Base-by-base conservation (phyloP, 2,888 invertebrate species). In the Chloroclystis v-ata region DNA sequence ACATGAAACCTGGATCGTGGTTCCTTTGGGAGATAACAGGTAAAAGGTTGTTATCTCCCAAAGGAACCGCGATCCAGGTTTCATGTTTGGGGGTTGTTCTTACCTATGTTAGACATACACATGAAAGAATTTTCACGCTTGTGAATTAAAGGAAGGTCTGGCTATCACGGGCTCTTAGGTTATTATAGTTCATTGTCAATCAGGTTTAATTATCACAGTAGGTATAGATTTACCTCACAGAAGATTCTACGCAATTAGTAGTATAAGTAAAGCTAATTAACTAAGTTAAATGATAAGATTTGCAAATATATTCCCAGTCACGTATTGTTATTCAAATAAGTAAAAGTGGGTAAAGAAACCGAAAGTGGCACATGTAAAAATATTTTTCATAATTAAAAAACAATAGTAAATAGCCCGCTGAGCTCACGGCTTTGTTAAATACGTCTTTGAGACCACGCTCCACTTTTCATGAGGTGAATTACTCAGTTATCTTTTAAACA, bases 281-380 rank as follows among this genome's bases (percentile, higher is more conserved):
- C n/a, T n/a, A n/a, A n/a, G n/a, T n/a, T n/a, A n/a, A 33, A 9
- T 6, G 14, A 14, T n/a, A 32, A 32, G 9, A 33, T 16, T 13
- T 14, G 32, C 32, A 33, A 33, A 33, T 33, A 33, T 20, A 5
- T 20, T 4, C 20, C 20, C 20, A 20, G n/a, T 33, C 32, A 9
- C n/a, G n/a, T n/a, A n/a, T 33, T 33, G 32, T 33, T 16, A 33
- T 33, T 33, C 32, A 33, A 14, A 33, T 33, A 14, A 32, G 4
- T 10, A 16, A 33, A 33, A 33, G 6, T 33, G 14, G 32, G 32
- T 16, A 14, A 33, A 33, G 32, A 7, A 14, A 16, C 20, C n/a
- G 11, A 16, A 35, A 35, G 35, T 24, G 35, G 35, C 20, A 4
- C 35, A 16, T 8, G 20, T 10, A 20, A 20, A 20, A 20, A 35